Evolutionary conservation across 2,888 invertebrate species (phyloP), one percentile per base, ranked within the genome.

Genomic region (Operophtera brumata): DNA sequence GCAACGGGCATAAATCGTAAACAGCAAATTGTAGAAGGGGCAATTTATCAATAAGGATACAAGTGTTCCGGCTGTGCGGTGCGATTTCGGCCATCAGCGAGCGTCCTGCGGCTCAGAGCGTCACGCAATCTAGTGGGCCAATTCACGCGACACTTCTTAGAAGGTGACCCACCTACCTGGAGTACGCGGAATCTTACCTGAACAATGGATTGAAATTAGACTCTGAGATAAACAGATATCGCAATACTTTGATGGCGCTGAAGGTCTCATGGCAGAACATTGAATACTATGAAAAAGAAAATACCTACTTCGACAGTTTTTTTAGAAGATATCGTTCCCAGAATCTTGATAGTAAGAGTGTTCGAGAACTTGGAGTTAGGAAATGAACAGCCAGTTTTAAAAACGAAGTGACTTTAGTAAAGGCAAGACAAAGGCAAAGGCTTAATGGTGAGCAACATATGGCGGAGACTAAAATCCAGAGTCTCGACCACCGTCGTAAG

Each of bases 31-130:
- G 84, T 78, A 74, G 41, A 46, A 41, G 71, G 62, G 69, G 87
- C 86, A 89, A 89, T 89, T 89, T 89, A 88, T 88, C 88, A 89
- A 89, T 89, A 88, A 88, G 82, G 86, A 84, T 84, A 84, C 80
- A 80, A 88, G 87, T 83, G 86, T 88, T 88, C 88, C 88, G 86
- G 87, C 74, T 80, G 63, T 71, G 20, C 20, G 71, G 61, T 68
- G 72, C 75, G 81, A 81, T 84, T 88, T 88, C 78, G 87, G 86
- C 73, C 72, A 77, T 73, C 77, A 71, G 65, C 70, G 62, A 30
- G 41, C 51, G 51, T 51, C 56, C 51, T 47, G 49, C 49, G 60
- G 11, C 12, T 28, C 54, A 58, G 57, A 64, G 73, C 65, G 73
- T 67, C 57, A 52, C 52, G 57, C 57, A 59, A 51, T 28, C 32